Conservation (phyloP, 2,888 invertebrate species). For the Noctua janthe region DNA sequence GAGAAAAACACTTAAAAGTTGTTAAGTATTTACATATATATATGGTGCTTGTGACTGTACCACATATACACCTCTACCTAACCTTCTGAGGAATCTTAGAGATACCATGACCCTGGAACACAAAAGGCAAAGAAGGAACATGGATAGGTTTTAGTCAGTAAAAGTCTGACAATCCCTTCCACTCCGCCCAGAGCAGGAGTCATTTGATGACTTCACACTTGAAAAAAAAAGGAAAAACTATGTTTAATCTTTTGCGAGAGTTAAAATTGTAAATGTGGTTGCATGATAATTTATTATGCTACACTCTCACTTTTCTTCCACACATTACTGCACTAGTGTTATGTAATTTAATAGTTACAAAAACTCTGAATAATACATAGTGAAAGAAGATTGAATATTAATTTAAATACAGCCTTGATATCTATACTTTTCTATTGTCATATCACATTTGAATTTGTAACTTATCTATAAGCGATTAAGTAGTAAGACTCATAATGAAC, state of each 20-base stretch:
- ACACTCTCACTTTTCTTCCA: constrained; percentile 28
- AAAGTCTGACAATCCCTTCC: too few relatives aligned
- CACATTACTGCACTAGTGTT: background rate
- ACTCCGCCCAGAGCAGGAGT: too few relatives aligned
- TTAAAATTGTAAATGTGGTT: background rate
- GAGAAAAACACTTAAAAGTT: too few relatives aligned
- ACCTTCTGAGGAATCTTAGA: background rate
- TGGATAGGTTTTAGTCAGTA: too few relatives aligned
- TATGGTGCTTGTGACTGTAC: background rate
- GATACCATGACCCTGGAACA: too few relatives aligned
- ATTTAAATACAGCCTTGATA: constrained; percentile 15
- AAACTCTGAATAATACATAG: background rate
- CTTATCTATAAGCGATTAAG: constrained; percentile 2
- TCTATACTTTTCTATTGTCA: background rate
- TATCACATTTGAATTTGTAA: constrained; percentile 17
- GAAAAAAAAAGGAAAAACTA: background rate
- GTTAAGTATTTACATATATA: too few relatives aligned
- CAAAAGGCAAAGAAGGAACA: too few relatives aligned
- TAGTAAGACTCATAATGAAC: constrained; percentile 33
- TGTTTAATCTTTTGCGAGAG: background rate
- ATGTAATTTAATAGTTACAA: constrained; percentile 6
- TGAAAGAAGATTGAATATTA: constrained; percentile 22
- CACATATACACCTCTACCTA: background rate
- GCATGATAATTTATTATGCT: background rate
- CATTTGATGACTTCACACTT: too few relatives aligned